Evolutionary conservation across 1,140 invertebrate species (phyloP).

Genomic region (Monomorium pharaonis): DNA sequence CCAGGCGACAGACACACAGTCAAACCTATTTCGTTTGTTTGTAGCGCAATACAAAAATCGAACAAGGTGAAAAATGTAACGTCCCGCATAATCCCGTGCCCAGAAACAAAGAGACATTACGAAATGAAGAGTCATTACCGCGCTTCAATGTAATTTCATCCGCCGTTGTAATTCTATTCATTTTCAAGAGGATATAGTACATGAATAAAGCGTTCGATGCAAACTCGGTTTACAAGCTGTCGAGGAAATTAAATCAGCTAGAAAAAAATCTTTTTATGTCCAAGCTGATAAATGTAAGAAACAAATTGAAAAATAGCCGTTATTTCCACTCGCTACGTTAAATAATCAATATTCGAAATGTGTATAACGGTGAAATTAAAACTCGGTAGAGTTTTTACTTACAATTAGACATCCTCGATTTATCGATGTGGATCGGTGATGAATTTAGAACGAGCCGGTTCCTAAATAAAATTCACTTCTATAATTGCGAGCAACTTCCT

Average conservation of each 20-base stretch:
- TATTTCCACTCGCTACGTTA: neutral
- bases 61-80: constrained; percentile 1
- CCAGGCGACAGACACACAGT: neutral
- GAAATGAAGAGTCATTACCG: constrained; percentile 2
- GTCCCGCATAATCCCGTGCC: neutral
- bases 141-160: neutral
- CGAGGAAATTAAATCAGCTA: constrained; percentile 2
- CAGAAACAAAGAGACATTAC: neutral
- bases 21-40: neutral
- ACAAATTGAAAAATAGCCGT: neutral
- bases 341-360: neutral
- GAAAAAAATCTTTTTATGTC: constrained; percentile 17
- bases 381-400: neutral
- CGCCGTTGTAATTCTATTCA: constrained; percentile 22
- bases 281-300: neutral
- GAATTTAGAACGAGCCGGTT: neutral
- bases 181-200: constrained; percentile 17
- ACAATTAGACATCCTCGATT: neutral
- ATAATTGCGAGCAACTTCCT: neutral
- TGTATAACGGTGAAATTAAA: neutral
- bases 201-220: constrained; percentile 22
- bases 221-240: neutral
- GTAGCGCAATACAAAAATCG: neutral
- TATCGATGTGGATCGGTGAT: neutral
- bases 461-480: neutral